Conservation (phyloP, 2,797 vertebrate genomes). For the Molossus molossus region DNA sequence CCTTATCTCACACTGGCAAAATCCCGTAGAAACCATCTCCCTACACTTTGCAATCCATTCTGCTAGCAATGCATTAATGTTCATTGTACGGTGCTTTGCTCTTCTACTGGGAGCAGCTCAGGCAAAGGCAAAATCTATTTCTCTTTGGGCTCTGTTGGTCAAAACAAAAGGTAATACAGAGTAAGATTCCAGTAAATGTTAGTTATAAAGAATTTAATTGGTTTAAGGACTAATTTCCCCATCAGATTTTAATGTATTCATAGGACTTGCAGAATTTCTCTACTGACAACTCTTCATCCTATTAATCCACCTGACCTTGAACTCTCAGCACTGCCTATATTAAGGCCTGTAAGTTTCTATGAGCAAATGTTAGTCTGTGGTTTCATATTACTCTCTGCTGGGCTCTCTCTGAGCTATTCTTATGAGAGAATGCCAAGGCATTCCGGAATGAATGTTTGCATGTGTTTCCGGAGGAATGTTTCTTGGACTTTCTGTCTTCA, state of each 20-base stretch:
- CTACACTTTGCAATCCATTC: background rate
- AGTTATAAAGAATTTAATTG: conserved; percentile 14
- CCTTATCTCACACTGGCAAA: background rate
- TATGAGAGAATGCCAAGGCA: conserved; percentile 70
- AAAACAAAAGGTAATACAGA: background rate
- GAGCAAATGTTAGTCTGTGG: conserved; percentile 76
- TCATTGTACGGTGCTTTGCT: background rate
- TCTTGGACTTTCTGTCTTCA: conserved; percentile 72
- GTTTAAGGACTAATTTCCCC: background rate
- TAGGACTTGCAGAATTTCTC: conserved; percentile 55
- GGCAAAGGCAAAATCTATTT: background rate
- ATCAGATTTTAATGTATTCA: background rate
- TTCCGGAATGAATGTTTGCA: conserved; percentile 69
- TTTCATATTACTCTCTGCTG: conserved; percentile 69
- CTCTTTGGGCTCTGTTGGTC: background rate
- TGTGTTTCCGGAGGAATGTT: conserved; percentile 77
- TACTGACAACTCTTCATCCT: conserved; percentile 9
- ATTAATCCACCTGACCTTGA: conserved; percentile 55
- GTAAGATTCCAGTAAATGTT: background rate
- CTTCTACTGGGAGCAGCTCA: background rate
- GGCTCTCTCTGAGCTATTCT: conserved; percentile 71
- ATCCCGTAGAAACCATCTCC: background rate
- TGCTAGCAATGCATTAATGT: background rate
- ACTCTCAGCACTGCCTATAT: conserved; percentile 51
- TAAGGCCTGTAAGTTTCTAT: conserved; percentile 71